Evolutionary conservation across 2,888 invertebrate genomes (phyloP), one percentile per base, ranked within the genome.

Genomic region (Rotaria magnacalcarata): DNA sequence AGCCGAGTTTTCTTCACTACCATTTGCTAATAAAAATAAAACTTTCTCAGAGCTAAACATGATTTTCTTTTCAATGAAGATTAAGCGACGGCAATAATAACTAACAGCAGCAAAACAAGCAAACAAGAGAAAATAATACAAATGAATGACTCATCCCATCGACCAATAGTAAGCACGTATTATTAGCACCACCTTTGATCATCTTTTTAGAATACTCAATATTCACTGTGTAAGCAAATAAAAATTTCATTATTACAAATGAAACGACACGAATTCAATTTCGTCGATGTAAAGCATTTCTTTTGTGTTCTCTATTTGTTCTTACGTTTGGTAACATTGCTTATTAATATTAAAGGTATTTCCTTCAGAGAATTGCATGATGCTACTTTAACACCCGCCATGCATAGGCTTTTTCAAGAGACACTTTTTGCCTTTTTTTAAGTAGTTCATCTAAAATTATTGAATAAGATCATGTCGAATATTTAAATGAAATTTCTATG

Each of bases 1-100:
- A 43, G 84, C 84, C 85, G 84, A 84, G 60, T n/a, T 84, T 43
- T 87, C 87, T 84, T 85, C 85, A 58, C 84, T 80, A 11, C 85
- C 60, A 16, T 85, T 85, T n/a, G 47, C 84, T 24, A 85, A 54
- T 24, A 54, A 85, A 34, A 87, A 47, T 84, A 85, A 80, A 27
- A 74, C 84, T 85, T 67, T 85, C 27, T 67, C 34, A 27, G 19
- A 67, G 34, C 16, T 34, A 67, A 67, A 67, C 67, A 67, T 67
- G 34, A 52, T 67, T 67, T 67, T 19, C 6, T 67, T 27, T 67
- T 67, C 16, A 3, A 67, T 19, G 34, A 67, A 41, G 67, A 56
- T 27, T 16, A 27, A 5, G 2, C 6, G 0, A 34, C 67, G 16
- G 34, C 27, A 41, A 34, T 67, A 67, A 67, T 27, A 52, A 52